These are phyloP conservation scores for Brachyhypopomus occidentalis DNA, from an alignment of 2,113 vertebrate genomes.

Conservation along the genomic window DNA sequence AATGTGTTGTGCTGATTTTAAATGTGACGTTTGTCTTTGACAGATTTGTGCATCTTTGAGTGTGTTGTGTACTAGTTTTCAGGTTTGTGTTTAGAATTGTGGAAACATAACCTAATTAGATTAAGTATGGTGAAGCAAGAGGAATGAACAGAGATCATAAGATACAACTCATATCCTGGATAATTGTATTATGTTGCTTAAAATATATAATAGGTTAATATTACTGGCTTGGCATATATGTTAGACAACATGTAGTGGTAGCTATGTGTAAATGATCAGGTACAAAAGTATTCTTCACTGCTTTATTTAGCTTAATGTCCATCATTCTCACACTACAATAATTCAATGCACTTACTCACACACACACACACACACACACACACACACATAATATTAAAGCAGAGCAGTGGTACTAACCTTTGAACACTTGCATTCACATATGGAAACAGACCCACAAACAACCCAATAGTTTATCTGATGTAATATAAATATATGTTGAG, in stretches of 20 bases:
- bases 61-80: neutral
- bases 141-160: neutral
- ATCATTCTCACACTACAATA: neutral
- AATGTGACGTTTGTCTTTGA: neutral
- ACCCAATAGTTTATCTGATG: no score
- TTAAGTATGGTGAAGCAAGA: no score
- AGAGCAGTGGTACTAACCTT: neutral
- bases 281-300: slow-evolving; percentile 25
- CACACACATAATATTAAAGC: neutral
- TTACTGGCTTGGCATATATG: slow-evolving; percentile 7
- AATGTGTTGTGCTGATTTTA: neutral
- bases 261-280: neutral
- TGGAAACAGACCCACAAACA: no score
- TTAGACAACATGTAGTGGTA: slow-evolving; percentile 7
- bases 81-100: neutral
- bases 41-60: no score
- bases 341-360: neutral
- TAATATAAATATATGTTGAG: no score
- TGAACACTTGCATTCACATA: no score
- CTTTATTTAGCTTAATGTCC: slow-evolving; percentile 8
- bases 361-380: slow-evolving; percentile 21
- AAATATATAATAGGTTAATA: neutral
- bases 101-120: neutral
- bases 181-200: neutral
- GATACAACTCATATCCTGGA: neutral